A percentile compares a stretch with the other conserved stretches of the same genome.
These are phyloP conservation scores for Pogonomyrmex californicus DNA, from an alignment of 1,140 invertebrate species.

Conservation along the genomic window DNA sequence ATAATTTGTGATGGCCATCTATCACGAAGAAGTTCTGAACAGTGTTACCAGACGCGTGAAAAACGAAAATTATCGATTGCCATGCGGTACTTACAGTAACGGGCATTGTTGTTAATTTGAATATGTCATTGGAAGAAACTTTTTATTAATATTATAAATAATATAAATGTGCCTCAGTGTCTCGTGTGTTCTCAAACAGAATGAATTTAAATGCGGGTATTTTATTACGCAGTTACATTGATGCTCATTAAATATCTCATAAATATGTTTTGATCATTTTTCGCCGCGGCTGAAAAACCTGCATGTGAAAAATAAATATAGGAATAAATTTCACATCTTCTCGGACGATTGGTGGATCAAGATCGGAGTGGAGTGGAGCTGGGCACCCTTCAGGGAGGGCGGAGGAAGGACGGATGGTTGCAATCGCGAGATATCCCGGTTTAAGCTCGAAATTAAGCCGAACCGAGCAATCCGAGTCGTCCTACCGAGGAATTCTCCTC, in stretches of 20 bases:
- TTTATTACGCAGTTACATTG: neutral
- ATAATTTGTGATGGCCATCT: constrained; percentile 47
- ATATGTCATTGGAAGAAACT: neutral
- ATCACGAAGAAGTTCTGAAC: constrained; percentile 29
- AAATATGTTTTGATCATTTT: neutral
- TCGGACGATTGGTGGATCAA: constrained; percentile 4
- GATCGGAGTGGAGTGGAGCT: neutral
- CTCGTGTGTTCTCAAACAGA: neutral
- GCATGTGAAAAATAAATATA: neutral
- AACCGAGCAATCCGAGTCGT: constrained; percentile 73
- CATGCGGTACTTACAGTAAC: neutral
- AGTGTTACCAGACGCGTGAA: constrained; percentile 11
- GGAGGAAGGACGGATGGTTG: neutral
- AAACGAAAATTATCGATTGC: neutral
- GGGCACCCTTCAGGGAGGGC: neutral
- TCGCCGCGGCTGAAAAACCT: neutral
- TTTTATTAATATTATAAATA: neutral
- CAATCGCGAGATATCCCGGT: constrained; percentile 63
- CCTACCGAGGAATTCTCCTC: constrained; percentile 70
- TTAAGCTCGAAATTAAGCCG: constrained; percentile 76
- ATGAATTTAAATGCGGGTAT: neutral
- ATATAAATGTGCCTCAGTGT: neutral
- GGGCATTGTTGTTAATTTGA: constrained; percentile 1
- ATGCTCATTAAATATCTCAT: neutral
- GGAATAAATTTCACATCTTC: neutral